phyloP scores from a whole-genome alignment of 2,797 vertebrate genomes.

The Gallinago nigripennis region DNA sequence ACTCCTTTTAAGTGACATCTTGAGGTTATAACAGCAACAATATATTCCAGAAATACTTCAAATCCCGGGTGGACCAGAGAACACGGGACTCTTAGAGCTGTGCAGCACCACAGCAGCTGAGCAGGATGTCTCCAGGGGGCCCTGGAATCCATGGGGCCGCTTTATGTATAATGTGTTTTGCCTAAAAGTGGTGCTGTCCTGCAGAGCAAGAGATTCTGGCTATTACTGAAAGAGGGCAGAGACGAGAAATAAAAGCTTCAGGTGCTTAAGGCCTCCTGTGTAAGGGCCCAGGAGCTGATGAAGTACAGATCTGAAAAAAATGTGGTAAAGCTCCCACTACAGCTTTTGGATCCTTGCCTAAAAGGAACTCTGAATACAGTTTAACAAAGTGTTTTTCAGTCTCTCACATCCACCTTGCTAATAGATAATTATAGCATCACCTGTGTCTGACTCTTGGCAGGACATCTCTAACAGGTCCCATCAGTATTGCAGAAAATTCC shows the following conservation, averaged over 20 bases:
- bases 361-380: background rate
- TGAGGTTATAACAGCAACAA: background rate
- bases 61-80: background rate
- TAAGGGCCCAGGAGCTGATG: background rate
- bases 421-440: background rate
- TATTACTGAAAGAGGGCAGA: background rate
- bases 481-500: background rate
- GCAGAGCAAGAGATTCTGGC: background rate
- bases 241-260: background rate
- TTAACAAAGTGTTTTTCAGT: background rate
- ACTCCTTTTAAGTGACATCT: conserved; percentile 22
- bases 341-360: background rate
- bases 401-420: background rate
- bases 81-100: background rate
- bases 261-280: background rate
- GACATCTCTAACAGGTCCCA: background rate
- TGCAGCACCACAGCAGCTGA: background rate
- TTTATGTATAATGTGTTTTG: background rate
- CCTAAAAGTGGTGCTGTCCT: background rate
- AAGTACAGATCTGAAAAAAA: background rate
- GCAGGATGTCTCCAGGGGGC: background rate
- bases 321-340: background rate
- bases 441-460: background rate
- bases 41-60: conserved; percentile 28
- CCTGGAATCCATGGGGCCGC: background rate